These are phyloP conservation scores for Tenebrosternarchus preto DNA, from an alignment of 2,113 vertebrate species.

Conservation along the genomic window DNA sequence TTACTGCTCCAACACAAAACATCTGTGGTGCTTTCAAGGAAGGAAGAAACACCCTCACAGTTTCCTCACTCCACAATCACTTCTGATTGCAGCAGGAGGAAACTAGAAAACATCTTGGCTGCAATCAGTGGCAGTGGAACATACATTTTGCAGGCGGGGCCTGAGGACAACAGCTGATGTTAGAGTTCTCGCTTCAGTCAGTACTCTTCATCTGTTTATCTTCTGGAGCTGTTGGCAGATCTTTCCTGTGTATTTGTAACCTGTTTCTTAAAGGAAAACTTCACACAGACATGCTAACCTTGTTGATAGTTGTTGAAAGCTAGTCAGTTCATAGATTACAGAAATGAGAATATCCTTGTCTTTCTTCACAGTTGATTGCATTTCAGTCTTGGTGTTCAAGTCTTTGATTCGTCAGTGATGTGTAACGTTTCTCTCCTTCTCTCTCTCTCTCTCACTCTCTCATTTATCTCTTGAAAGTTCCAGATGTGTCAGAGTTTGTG, in stretches of 20 bases:
- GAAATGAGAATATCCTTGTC: no score
- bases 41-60: neutral
- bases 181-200: neutral
- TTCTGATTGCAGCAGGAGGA: neutral
- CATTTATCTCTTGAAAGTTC: neutral
- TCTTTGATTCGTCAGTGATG: no score
- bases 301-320: no score
- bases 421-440: no score
- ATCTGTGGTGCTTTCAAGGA: constrained; percentile 38
- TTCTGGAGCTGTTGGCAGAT: neutral
- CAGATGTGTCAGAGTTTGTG: constrained; percentile 4
- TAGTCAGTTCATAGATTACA: no score
- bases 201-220: neutral
- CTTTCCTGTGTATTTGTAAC: constrained; percentile 2
- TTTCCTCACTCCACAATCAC: neutral
- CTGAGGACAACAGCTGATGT: constrained; percentile 11
- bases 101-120: constrained; percentile 17
- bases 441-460: no score
- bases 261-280: neutral
- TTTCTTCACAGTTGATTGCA: constrained; percentile 19
- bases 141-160: neutral
- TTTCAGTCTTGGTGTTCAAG: no score
- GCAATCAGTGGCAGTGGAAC: constrained; percentile 34
- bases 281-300: no score
- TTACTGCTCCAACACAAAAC: constrained; percentile 31